These are phyloP conservation scores for Scelioninae gen. 1 DNA, from an alignment of 2,888 invertebrate genomes.

Conservation along the genomic window DNA sequence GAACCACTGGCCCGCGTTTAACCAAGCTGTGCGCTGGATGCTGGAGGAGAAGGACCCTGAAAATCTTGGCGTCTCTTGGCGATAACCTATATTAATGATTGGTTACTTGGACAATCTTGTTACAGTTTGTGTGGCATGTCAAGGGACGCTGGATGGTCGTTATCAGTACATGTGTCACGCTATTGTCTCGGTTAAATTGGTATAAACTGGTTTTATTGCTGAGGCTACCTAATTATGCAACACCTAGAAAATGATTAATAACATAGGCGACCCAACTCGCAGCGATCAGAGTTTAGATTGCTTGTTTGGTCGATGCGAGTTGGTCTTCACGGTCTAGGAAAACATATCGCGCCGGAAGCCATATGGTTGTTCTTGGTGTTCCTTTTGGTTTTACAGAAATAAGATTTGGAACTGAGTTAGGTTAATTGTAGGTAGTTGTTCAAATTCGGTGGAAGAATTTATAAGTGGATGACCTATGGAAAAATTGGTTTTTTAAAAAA, in stretches of 20 bases:
- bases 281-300: constrained; percentile 25
- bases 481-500: no score
- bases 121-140: constrained; percentile 17
- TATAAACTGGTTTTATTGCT: constrained; percentile 37
- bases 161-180: constrained; percentile 1
- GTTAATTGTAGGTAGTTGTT: background rate
- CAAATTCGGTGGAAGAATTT: no score
- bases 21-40: constrained; percentile 74
- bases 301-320: constrained; percentile 36
- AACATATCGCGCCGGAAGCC: constrained; percentile 80
- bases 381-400: background rate
- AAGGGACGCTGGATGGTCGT: constrained; percentile 18
- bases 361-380: constrained; percentile 63
- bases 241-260: constrained; percentile 65
- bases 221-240: constrained; percentile 64
- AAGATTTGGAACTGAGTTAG: background rate
- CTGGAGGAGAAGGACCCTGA: constrained; percentile 75
- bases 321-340: constrained; percentile 75
- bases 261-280: constrained; percentile 36
- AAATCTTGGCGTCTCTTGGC: constrained; percentile 72
- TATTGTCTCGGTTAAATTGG: constrained; percentile 24
- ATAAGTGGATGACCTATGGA: no score
- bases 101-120: constrained; percentile 18
- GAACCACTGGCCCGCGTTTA: constrained; percentile 61
- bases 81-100: constrained; percentile 72